Evolutionary conservation across 1,140 invertebrate genomes (phyloP).

Genomic region (Apocrypta bakeri): DNA sequence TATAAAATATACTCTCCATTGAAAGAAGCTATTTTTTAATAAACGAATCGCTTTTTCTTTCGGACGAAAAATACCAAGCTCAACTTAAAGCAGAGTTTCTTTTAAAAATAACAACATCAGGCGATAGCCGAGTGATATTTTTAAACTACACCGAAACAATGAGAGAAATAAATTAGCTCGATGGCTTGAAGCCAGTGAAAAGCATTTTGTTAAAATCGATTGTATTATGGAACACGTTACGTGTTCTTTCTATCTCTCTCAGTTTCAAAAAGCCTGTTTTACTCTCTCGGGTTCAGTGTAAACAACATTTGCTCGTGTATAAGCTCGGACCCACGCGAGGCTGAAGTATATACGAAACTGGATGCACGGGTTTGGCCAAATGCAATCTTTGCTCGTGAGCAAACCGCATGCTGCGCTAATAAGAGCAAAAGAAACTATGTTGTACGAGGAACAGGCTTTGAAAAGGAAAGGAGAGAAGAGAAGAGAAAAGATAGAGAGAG

Average conservation of each 20-base stretch:
- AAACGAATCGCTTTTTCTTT: too few relatives aligned
- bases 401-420: neutral
- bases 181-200: neutral
- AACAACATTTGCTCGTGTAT: constrained; percentile 30
- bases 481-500: neutral
- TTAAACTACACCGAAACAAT: neutral
- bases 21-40: too few relatives aligned
- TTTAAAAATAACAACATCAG: neutral
- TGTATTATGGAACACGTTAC: constrained; percentile 21
- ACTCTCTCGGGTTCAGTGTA: constrained; percentile 7
- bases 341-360: constrained; percentile 30
- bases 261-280: neutral
- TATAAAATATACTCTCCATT: too few relatives aligned
- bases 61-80: neutral
- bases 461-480: neutral
- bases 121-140: neutral
- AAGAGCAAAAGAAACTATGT: neutral
- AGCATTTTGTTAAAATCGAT: constrained; percentile 3
- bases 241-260: neutral
- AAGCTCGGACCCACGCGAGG: constrained; percentile 5
- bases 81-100: neutral
- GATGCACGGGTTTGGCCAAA: constrained; percentile 45
- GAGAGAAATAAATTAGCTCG: constrained; percentile 2
- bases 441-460: neutral
- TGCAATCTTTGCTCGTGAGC: constrained; percentile 23